Percentiles rank a stretch among this genome's conserved stretches.
phyloP scores from a whole-genome alignment of 1,140 invertebrate species.

The Diabrotica virgifera region DNA sequence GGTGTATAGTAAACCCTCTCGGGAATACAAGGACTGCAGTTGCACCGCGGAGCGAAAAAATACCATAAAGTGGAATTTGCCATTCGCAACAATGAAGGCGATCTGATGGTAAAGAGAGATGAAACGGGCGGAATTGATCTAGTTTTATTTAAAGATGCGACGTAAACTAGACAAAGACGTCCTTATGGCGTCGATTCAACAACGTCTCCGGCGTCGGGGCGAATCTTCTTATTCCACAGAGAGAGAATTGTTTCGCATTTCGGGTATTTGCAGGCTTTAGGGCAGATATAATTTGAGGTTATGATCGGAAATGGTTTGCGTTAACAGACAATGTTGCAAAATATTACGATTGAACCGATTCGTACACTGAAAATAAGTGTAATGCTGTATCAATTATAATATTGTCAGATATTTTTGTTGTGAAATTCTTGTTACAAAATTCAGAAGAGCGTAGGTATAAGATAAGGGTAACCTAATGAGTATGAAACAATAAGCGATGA shows the following conservation, averaged over 20 bases:
- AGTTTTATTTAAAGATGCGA: not conserved
- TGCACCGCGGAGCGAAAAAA: too few species aligned
- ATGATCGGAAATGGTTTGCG: not conserved
- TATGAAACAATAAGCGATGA: too few species aligned
- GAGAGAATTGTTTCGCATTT: constrained; percentile 2
- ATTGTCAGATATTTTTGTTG: too few species aligned
- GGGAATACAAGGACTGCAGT: too few species aligned
- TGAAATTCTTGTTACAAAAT: too few species aligned
- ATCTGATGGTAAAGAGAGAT: not conserved
- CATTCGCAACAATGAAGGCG: not conserved
- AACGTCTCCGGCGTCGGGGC: not conserved
- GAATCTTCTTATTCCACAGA: not conserved
- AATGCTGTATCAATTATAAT: too few species aligned
- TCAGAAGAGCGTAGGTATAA: too few species aligned
- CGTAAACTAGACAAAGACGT: not conserved
- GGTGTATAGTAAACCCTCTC: too few species aligned
- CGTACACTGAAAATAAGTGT: not conserved
- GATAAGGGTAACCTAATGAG: too few species aligned
- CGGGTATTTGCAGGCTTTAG: not conserved
- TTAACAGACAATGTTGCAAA: not conserved
- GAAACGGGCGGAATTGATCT: not conserved
- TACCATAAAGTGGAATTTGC: not conserved
- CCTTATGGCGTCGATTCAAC: not conserved
- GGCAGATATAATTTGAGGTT: not conserved
- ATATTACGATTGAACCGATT: not conserved